A percentile compares a stretch with the other conserved stretches of the same genome.
Conservation (phyloP, 2,797 vertebrate genomes). For the Thalassophryne amazonica region DNA sequence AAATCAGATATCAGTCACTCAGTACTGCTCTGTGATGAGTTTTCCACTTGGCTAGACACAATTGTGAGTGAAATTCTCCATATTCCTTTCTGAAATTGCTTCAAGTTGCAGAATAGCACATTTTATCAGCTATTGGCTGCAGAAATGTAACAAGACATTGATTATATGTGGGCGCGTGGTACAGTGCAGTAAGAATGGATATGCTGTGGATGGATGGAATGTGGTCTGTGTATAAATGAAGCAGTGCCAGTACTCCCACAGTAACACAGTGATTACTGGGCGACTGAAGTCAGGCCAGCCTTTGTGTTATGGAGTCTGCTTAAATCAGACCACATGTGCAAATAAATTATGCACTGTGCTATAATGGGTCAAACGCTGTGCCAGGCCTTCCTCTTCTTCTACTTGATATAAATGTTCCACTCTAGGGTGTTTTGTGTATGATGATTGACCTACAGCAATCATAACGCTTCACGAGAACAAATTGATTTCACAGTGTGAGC, state of each 20-base stretch:
- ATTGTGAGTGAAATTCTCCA: not conserved
- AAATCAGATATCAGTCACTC: not conserved
- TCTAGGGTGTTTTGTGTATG: not conserved
- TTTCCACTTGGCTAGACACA: not conserved
- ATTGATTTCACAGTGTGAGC: slow-evolving; percentile 1
- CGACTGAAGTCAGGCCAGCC: slow-evolving; percentile 9
- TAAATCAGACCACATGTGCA: slow-evolving; percentile 28
- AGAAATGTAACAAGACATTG: slow-evolving; percentile 17
- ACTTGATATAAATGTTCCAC: slow-evolving; percentile 6
- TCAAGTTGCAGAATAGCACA: not conserved
- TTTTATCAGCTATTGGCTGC: slow-evolving; percentile 1
- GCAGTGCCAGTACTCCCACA: slow-evolving; percentile 3
- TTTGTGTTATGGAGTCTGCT: slow-evolving; percentile 4
- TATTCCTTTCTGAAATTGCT: too few species aligned
- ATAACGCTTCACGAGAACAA: not conserved
- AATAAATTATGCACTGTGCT: slow-evolving; percentile 8
- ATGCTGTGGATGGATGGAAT: slow-evolving; percentile 32
- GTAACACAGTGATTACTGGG: slow-evolving; percentile 21
- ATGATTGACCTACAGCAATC: not conserved
- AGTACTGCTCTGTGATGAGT: not conserved
- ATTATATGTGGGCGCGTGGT: slow-evolving; percentile 36
- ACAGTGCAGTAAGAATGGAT: slow-evolving; percentile 29
- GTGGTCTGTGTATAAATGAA: too few species aligned
- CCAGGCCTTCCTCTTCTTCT: slow-evolving; percentile 1
- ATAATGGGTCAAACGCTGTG: not conserved